A percentile compares a stretch with the other conserved stretches of the same genome.
Evolutionary conservation across 2,797 vertebrate genomes (phyloP).

Genomic region (Trichosurus vulpecula): DNA sequence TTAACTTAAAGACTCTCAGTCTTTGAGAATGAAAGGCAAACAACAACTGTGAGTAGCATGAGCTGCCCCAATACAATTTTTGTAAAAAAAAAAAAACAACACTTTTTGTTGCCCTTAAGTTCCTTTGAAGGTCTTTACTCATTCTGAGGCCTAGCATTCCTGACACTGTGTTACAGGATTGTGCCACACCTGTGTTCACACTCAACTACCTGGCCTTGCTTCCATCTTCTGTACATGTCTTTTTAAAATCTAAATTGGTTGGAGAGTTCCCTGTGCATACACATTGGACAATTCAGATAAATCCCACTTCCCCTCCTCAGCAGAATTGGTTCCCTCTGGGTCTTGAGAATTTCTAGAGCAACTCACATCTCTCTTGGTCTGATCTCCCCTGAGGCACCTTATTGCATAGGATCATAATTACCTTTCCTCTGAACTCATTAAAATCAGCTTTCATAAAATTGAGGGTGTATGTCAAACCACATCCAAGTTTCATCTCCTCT

Average conservation of each 20-base stretch:
- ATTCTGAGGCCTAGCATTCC: too few species aligned
- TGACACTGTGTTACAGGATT: not conserved
- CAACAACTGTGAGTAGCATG: too few species aligned
- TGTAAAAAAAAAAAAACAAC: too few species aligned
- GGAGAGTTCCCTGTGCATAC: not conserved
- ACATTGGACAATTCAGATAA: too few species aligned
- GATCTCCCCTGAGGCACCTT: not conserved
- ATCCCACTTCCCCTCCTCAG: not conserved
- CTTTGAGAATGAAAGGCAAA: too few species aligned
- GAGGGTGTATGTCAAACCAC: not conserved
- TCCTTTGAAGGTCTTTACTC: not conserved
- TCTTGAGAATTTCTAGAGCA: not conserved
- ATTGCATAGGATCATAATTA: not conserved
- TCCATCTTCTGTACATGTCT: not conserved
- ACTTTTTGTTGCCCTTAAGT: too few species aligned
- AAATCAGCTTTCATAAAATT: not conserved
- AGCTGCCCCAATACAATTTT: not conserved
- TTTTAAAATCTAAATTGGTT: not conserved
- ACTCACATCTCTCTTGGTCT: not conserved
- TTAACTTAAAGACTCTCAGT: not conserved
- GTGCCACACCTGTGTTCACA: not conserved
- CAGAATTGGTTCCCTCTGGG: not conserved
- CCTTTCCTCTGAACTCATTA: not conserved
- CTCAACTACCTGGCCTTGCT: not conserved
- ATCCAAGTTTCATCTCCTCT: not conserved